phyloP scores from a whole-genome alignment of 2,888 invertebrate genomes.

The Stramonita haemastoma region DNA sequence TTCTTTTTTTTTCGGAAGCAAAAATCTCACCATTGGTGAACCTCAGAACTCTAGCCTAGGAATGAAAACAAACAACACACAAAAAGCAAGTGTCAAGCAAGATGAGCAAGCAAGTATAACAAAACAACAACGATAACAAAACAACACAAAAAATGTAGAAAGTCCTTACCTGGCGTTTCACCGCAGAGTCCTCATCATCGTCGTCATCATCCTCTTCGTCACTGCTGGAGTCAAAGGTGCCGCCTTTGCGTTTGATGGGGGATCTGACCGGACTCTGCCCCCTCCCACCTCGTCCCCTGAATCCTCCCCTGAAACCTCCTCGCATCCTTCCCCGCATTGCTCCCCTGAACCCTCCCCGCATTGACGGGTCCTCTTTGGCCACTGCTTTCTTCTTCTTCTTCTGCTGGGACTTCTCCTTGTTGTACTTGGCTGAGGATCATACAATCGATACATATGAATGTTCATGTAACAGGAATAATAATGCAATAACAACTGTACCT shows the following conservation, averaged over 20 bases:
- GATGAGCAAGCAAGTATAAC: no score
- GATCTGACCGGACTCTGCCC: not conserved
- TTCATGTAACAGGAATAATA: no score
- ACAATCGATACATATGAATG: not conserved
- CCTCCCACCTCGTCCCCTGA: slow-evolving; percentile 10
- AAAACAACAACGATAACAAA: not conserved
- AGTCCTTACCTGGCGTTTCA: no score
- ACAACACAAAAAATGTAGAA: not conserved
- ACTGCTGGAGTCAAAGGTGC: slow-evolving; percentile 40
- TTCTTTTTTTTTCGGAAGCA: no score
- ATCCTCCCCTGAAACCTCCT: not conserved
- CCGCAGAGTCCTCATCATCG: no score
- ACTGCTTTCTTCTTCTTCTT: slow-evolving; percentile 59
- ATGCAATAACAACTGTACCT: not conserved
- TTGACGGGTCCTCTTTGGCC: not conserved
- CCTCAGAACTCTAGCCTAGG: no score
- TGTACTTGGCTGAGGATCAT: slow-evolving; percentile 71
- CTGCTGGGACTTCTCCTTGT: slow-evolving; percentile 69
- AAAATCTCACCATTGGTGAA: no score
- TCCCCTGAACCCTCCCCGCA: no score
- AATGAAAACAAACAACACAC: no score
- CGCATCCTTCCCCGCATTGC: no score
- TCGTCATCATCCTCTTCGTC: slow-evolving; percentile 40
- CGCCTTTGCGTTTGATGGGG: slow-evolving; percentile 20
- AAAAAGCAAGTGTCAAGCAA: no score